Evolutionary conservation across 2,888 invertebrate species (phyloP), one percentile per base, ranked within the genome.

Genomic region (Mesorhabditis belari): DNA sequence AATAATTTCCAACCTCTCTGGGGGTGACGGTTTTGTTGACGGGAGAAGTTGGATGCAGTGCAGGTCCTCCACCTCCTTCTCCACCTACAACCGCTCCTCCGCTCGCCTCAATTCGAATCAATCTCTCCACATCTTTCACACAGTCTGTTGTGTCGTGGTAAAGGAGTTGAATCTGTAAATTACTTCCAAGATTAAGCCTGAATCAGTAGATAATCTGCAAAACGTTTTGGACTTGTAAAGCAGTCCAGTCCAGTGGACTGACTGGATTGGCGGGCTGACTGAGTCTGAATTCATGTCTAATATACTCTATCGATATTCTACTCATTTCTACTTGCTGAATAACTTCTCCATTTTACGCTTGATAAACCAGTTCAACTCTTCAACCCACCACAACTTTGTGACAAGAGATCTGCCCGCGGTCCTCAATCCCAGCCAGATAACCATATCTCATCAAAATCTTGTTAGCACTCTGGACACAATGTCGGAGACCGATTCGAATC

Each of bases 381-480:
- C 9, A 12, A 63, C 70, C 60, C 55, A 79, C 78, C 59, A 75
- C 73, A 50, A 88, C 91, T 87, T 94, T 94, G 83, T 94, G 93
- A 82, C 93, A 93, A 62, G 92, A 92, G 77, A 93, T 88, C 82
- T 91, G 91, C 64, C 93, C 93, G 81, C 92, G 86, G 82, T 94
- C 93, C 82, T 94, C 93, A 74, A 94, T 84, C 50, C 92, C 90
- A 63, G 92, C 84, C 62, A 93, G 85, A 67, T 94, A 87, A 83
- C 92, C 92, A 82, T 92, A 92, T 80, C 89, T 87, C 69, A 69
- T 53, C 27, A 73, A 60, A 77, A 90, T 87, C 79, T 90, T 90
- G 82, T 94, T 94, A 12, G 93, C 91, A 82, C 90, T 88, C 9
- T 90, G 91, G 82, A 93, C 85, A 81, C 91, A 91, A 81, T 89